Evolutionary conservation across 2,888 invertebrate species (phyloP).

Genomic region (Cephus runcator): DNA sequence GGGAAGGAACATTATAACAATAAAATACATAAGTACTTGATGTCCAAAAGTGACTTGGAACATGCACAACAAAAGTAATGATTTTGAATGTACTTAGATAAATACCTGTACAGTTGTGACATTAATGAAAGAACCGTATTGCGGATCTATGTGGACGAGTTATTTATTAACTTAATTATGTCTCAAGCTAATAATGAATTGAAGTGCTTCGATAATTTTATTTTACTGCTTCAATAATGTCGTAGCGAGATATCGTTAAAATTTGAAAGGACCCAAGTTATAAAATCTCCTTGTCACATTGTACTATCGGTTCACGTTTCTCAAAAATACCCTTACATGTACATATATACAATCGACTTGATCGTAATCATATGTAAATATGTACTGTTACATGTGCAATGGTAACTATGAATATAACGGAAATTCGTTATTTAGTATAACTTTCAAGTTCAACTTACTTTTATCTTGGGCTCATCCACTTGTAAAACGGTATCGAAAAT

Average conservation of each 20-base stretch:
- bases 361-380: conserved; percentile 55
- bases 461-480: conserved; percentile 71
- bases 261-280: conserved; percentile 1
- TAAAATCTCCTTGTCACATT: neutral
- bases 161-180: too few relatives aligned
- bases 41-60: too few relatives aligned
- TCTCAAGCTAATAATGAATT: too few relatives aligned
- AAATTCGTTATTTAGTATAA: conserved; percentile 62
- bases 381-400: conserved; percentile 52
- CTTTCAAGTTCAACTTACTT: conserved; percentile 69
- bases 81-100: too few relatives aligned
- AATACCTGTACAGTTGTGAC: too few relatives aligned
- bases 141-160: too few relatives aligned
- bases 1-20: too few relatives aligned
- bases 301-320: neutral
- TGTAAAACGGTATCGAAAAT: conserved; percentile 79
- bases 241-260: conserved; percentile 37
- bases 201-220: too few relatives aligned
- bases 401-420: conserved; percentile 55
- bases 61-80: too few relatives aligned
- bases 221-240: conserved; percentile 10
- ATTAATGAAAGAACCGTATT: too few relatives aligned
- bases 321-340: conserved; percentile 15
- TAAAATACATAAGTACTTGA: too few relatives aligned
- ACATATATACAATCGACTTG: conserved; percentile 27